phyloP scores from a whole-genome alignment of 2,888 invertebrate genomes.

The Willowsia nigromaculata region DNA sequence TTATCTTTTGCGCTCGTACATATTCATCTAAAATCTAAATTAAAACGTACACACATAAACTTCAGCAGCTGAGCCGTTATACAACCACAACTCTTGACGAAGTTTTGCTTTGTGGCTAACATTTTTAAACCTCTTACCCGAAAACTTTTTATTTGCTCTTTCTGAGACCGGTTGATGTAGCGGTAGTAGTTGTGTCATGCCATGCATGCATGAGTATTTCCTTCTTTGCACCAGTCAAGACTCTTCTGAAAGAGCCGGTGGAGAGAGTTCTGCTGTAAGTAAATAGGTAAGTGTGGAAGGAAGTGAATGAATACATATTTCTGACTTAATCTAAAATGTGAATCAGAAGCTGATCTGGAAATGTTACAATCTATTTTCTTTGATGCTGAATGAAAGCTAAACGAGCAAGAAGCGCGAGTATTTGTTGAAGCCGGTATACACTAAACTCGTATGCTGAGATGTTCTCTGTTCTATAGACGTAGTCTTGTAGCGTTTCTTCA shows the following conservation, averaged over 20 bases:
- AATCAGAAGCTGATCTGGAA: slow-evolving; percentile 36
- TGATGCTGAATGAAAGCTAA: not conserved
- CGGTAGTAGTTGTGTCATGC: not conserved
- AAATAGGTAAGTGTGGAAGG: not conserved
- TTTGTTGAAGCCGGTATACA: not conserved
- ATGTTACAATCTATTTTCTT: not conserved
- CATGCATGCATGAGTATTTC: not conserved
- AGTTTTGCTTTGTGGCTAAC: slow-evolving; percentile 14
- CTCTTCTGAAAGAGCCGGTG: not conserved
- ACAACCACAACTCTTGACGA: not conserved
- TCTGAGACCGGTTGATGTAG: not conserved
- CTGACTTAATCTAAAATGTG: slow-evolving; percentile 48
- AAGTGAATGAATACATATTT: slow-evolving; percentile 47
- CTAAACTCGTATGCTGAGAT: too few species aligned
- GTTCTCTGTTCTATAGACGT: too few species aligned
- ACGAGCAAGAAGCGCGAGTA: not conserved
- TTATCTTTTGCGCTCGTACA: not conserved
- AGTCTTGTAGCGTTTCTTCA: too few species aligned
- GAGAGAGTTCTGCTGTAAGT: not conserved
- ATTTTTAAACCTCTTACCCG: not conserved
- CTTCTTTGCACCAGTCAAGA: slow-evolving; percentile 34
- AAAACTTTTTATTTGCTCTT: slow-evolving; percentile 13
- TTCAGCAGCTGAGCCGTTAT: not conserved
- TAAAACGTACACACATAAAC: slow-evolving; percentile 12
- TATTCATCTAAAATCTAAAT: not conserved